Evolutionary conservation across 2,113 vertebrate genomes (phyloP).

Genomic region (Scopus umbretta): DNA sequence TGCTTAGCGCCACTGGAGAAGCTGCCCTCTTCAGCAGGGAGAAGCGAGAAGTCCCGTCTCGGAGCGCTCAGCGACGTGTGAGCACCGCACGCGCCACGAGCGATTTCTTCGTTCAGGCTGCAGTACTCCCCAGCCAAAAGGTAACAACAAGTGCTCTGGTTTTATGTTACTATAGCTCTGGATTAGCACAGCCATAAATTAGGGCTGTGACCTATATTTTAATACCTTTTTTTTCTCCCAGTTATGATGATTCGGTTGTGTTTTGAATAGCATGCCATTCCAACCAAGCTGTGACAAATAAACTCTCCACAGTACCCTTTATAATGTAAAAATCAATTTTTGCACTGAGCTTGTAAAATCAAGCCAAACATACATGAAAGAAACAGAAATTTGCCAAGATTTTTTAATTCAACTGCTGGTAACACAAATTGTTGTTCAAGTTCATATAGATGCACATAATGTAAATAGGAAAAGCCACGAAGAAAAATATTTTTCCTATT

Average conservation of each 20-base stretch:
- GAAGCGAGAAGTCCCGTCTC: not conserved
- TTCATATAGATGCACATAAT: not conserved
- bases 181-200: not conserved
- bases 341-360: not conserved
- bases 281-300: not conserved
- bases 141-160: not conserved
- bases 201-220: not conserved
- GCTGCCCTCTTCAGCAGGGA: not conserved
- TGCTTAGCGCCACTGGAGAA: not conserved
- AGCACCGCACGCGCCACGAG: accelerated
- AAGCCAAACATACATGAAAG: not conserved
- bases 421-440: not conserved
- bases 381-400: not conserved
- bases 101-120: accelerated
- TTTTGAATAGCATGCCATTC: not conserved
- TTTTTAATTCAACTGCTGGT: not conserved
- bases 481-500: not conserved
- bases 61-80: accelerated
- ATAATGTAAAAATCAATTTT: not conserved
- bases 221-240: not conserved
- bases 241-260: not conserved
- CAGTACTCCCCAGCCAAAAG: not conserved
- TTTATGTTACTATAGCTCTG: not conserved
- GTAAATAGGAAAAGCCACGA: not conserved
- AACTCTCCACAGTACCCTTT: not conserved